phyloP scores from a whole-genome alignment of 2,797 vertebrate genomes.

The Pipistrellus kuhlii region DNA sequence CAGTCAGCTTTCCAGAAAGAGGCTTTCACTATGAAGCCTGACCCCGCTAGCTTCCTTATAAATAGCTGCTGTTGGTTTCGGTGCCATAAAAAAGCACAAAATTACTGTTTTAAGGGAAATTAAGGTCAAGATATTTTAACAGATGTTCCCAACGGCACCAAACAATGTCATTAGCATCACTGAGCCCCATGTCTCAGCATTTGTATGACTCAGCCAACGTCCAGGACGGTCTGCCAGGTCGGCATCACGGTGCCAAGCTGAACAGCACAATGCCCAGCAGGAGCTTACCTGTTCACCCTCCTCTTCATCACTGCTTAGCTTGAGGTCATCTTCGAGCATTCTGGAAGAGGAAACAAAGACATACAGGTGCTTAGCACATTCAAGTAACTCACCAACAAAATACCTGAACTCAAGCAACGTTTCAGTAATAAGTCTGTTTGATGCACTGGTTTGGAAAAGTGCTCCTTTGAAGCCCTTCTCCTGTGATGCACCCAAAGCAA shows the following conservation, averaged over 20 bases:
- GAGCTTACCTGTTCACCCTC: constrained; percentile 89
- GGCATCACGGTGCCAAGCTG: rapidly evolving
- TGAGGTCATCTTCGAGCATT: constrained; percentile 92
- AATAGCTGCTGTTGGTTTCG: constrained; percentile 29
- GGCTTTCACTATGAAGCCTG: background rate
- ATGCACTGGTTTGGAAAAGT: background rate
- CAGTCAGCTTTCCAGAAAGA: background rate
- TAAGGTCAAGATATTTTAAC: constrained; percentile 6
- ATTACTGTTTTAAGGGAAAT: constrained; percentile 36
- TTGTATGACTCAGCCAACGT: background rate
- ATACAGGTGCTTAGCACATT: constrained; percentile 61
- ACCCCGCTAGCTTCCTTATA: background rate
- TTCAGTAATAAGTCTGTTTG: constrained; percentile 11
- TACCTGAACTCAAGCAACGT: constrained; percentile 47
- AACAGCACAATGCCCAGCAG: background rate
- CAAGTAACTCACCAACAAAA: constrained; percentile 38
- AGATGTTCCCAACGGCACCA: background rate
- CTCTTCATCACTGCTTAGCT: constrained; percentile 91
- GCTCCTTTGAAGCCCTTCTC: background rate
- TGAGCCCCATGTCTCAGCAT: background rate
- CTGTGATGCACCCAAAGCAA: background rate
- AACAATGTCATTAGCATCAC: background rate
- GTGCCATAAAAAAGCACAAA: constrained; percentile 11
- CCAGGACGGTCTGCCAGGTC: rapidly evolving
- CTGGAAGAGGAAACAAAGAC: constrained; percentile 84